These are phyloP conservation scores for Lepidurus packardi DNA, from an alignment of 1,140 invertebrate genomes.

Conservation along the genomic window DNA sequence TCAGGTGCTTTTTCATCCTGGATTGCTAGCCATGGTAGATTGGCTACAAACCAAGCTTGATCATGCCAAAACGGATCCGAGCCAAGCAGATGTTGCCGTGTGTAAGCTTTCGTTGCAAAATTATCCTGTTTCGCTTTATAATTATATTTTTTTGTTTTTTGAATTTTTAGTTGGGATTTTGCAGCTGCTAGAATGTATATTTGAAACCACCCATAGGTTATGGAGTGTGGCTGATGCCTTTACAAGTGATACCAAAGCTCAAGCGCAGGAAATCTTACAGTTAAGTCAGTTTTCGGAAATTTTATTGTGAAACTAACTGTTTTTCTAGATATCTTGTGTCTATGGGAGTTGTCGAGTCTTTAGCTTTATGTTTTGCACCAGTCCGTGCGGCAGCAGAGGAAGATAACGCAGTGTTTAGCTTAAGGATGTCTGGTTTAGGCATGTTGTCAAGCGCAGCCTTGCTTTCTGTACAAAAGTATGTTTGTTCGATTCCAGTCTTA, in stretches of 20 bases:
- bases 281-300: not conserved
- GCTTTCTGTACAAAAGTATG: not conserved
- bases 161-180: not conserved
- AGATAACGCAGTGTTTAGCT: not conserved
- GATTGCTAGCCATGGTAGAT: not conserved
- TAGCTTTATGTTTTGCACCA: not conserved
- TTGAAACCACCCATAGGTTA: not conserved
- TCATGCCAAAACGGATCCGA: not conserved
- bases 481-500: not conserved
- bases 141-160: not conserved
- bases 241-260: constrained; percentile 1
- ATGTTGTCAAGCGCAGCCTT: not conserved
- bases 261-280: not conserved
- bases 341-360: not conserved
- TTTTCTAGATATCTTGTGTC: not conserved
- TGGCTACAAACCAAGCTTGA: not conserved
- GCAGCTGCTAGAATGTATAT: not conserved
- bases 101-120: not conserved
- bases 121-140: not conserved
- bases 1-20: not conserved
- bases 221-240: not conserved
- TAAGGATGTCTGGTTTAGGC: not conserved
- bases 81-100: not conserved
- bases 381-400: not conserved
- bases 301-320: not conserved